Evolutionary conservation across 2,888 invertebrate species (phyloP).

Genomic region (Tridacna crocea): DNA sequence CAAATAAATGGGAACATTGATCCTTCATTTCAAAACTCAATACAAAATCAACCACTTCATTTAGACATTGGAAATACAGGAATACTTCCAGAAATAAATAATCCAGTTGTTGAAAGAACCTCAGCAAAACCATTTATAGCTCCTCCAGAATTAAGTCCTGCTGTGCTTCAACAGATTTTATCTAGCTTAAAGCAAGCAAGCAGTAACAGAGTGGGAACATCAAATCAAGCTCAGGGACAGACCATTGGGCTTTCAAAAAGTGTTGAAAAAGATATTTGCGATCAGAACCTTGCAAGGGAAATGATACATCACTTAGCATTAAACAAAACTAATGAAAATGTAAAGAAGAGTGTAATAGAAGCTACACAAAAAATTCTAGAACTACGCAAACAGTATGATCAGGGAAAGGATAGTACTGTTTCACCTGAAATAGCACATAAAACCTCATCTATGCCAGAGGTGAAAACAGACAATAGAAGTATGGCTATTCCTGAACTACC

Average conservation of each 20-base stretch:
- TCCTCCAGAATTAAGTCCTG: constrained; percentile 59
- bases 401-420: background rate
- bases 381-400: constrained; percentile 43
- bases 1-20: background rate
- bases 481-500: constrained; percentile 51
- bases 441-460: background rate
- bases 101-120: background rate
- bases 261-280: background rate
- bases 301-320: constrained; percentile 8
- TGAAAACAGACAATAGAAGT: background rate
- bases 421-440: background rate
- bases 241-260: background rate
- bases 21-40: background rate
- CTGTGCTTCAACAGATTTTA: constrained; percentile 56
- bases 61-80: background rate
- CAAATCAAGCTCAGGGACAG: background rate
- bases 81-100: background rate
- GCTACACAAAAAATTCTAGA: constrained; percentile 50
- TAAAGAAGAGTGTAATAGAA: constrained; percentile 43
- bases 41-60: background rate
- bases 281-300: constrained; percentile 13
- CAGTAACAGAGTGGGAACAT: background rate
- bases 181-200: constrained; percentile 43
- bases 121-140: constrained; percentile 23
- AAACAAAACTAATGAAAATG: constrained; percentile 27